Base-by-base conservation (phyloP, 2,113 vertebrate genomes). In the Conger conger region DNA sequence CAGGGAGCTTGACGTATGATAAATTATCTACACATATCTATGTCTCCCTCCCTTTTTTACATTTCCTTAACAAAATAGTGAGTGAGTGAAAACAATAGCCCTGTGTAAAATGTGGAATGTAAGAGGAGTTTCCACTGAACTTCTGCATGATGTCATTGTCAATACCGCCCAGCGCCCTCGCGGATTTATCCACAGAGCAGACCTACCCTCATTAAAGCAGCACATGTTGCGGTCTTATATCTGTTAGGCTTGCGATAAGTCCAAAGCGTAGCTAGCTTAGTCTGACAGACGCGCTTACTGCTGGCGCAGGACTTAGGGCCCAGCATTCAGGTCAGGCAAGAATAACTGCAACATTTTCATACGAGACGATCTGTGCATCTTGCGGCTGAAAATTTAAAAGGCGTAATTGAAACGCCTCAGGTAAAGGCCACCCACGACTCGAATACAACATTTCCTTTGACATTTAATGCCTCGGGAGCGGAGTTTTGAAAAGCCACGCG, bases 51-150 rank as follows among this genome's bases (percentile, higher is more conserved):
- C 15, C 11, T 73, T 33, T 73, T 33, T 6, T 1, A 73, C 27
- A 73, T 73, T 73, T 73, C 27, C 68, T 73, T 73, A 73, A 73
- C 68, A n/a, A 78, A 78, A 77, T 77, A 35, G 30, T 36, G 76
- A 50, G 45, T 50, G 45, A 78, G 35, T 17, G 37, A 78, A 18
- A 6, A 78, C 33, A 78, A 78, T 33, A 33, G 17, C 76, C 17
- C 35, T 78, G 35, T 78, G 76, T 78, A 78, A 78, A 37, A 37
- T 78, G 35, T 78, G 76, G 76, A 78, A 78, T 36, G 33, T 20
- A 37, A 38, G 27, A 78, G 76, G 68, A 38, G 76, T 20, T 18
- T 78, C 76, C 30, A 16, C 76, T 30, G 68, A n/a, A 27, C 68
- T 73, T 27, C 68, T n/a, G 68, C n/a, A 33, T 33, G 27, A 73